These are phyloP conservation scores for Mactromeris polynyma DNA, from an alignment of 2,888 invertebrate species.

Conservation along the genomic window DNA sequence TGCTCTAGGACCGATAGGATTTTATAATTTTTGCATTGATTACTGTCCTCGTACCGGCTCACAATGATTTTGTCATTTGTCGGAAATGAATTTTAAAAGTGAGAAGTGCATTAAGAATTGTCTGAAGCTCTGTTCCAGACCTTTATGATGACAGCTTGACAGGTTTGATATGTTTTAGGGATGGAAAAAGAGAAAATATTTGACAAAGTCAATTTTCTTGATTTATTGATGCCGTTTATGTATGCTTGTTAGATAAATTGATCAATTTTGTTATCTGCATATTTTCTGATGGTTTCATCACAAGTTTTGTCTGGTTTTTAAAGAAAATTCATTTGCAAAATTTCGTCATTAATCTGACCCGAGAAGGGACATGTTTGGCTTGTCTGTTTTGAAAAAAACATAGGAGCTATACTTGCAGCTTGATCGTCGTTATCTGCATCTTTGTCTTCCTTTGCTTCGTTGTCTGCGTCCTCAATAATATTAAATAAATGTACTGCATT, in stretches of 20 bases:
- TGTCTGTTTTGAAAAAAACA: too few species aligned
- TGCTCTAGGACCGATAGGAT: too few species aligned
- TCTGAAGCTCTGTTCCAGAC: background rate
- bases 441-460: too few species aligned
- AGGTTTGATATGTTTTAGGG: background rate
- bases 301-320: background rate
- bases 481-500: too few species aligned
- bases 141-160: background rate
- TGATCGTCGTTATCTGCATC: too few species aligned
- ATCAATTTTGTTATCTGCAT: background rate
- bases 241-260: background rate
- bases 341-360: background rate
- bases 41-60: background rate
- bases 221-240: background rate
- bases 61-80: background rate
- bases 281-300: background rate
- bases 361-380: too few species aligned
- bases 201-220: slow-evolving; percentile 12
- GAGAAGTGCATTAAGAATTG: slow-evolving; percentile 2
- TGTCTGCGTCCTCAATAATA: too few species aligned
- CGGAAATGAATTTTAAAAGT: background rate
- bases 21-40: background rate
- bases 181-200: background rate
- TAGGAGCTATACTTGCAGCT: too few species aligned
- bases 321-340: background rate